Evolutionary conservation across 2,113 vertebrate species (phyloP).

Genomic region (Macaca mulatta): DNA sequence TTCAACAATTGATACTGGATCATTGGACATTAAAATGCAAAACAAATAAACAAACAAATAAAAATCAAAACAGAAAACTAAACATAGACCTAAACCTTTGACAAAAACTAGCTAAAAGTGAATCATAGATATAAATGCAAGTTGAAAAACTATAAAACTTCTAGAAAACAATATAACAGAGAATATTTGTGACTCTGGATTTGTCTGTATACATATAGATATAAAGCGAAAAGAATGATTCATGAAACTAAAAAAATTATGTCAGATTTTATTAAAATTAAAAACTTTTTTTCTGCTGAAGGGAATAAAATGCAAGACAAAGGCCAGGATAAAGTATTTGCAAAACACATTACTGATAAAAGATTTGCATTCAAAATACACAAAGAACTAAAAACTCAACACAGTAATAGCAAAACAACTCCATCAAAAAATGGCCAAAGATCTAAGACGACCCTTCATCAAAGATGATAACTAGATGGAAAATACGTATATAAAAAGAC

Average conservation of each 20-base stretch:
- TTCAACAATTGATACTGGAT: not conserved
- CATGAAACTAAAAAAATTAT: not conserved
- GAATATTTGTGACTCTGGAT: not conserved
- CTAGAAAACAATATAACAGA: not conserved
- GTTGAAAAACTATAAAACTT: not conserved
- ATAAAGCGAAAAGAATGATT: not conserved
- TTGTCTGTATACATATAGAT: not conserved
- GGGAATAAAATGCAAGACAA: not conserved
- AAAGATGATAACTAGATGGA: not conserved
- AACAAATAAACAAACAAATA: not conserved
- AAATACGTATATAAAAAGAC: not conserved
- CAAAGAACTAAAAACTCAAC: not conserved
- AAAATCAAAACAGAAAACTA: not conserved
- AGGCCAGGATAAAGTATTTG: not conserved
- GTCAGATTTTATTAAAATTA: not conserved
- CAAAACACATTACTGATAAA: not conserved
- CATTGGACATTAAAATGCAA: not conserved
- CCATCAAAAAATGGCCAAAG: not conserved
- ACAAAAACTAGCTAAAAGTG: not conserved
- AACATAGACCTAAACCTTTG: not conserved
- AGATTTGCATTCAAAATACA: not conserved
- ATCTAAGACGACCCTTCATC: not conserved
- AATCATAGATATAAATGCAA: not conserved
- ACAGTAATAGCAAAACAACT: not conserved
- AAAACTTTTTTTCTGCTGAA: not conserved